Base-by-base conservation (phyloP, 2,888 invertebrate species). In the Periphyllus acericola region DNA sequence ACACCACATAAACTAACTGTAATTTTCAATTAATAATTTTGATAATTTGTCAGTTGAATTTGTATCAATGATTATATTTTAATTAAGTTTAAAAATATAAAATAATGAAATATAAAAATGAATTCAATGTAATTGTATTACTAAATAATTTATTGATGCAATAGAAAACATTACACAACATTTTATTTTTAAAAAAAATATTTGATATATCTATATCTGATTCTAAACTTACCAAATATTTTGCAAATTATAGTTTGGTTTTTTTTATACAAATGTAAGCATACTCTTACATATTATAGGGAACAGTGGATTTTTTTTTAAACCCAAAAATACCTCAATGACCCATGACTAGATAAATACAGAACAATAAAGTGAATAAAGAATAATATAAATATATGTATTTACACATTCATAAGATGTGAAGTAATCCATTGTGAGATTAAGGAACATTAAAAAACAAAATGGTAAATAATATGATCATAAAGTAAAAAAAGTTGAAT, bases 211-310 rank as follows among this genome's bases (percentile, higher is more conserved):
- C 36, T 74, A 25, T 72, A 34, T 72, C 11, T 71, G 11, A 71
- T 71, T 60, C 8, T 29, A 60, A 29, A 71, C 29, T 74, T 36
- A 36, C 74, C 36, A 74, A 34, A 74, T 74, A 74, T 74, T 74
- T 74, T 74, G 34, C 72, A 32, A 34, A 29, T 29, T 17, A 72
- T 72, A 72, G 17, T 36, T 74, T 36, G n/a, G n/a, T 74, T 72
- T 74, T 74, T 74, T 72, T 8, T 34, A 71, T 29, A 2, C 36
- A 36, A 0, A 3, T 21, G 21, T n/a, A 25, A 1, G n/a, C 3
- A 72, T 34, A 21, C 32, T 32, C 66, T 66, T 71, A 29, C 14
- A 46, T 46, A 46, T 46, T 14, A 14, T 46, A 14, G 14, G 3
- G 0, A 46, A 46, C 14, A 9, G 6, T 9, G 1, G 1, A 11